Percentiles rank a stretch among this genome's conserved stretches.
Conservation (phyloP, 2,113 vertebrate genomes). For the Verasper variegatus region DNA sequence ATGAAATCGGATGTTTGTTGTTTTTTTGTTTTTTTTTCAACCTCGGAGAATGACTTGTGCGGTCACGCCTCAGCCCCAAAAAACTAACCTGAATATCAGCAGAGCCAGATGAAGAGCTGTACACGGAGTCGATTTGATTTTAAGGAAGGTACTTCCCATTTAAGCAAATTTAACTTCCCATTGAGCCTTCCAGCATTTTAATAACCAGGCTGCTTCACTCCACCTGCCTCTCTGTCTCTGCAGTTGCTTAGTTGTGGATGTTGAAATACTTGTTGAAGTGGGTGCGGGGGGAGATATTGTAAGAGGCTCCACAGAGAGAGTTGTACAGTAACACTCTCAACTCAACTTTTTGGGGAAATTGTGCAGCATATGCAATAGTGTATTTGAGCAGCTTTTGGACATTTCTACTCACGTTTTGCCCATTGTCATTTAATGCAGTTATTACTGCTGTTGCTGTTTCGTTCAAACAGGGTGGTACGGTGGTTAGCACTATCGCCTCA, state of each 20-base stretch:
- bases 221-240: neutral
- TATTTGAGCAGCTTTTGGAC: neutral
- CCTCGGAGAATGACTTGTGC: slow-evolving; percentile 27
- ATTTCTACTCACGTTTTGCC: neutral
- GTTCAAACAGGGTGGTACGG: too few species aligned
- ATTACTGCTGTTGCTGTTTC: neutral
- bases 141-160: neutral
- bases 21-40: slow-evolving; percentile 24
- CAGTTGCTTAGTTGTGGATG: neutral
- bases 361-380: neutral
- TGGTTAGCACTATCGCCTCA: too few species aligned
- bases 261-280: neutral
- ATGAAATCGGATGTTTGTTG: slow-evolving; percentile 51
- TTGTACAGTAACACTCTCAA: neutral
- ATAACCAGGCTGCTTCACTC: neutral
- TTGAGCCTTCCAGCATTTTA: slow-evolving; percentile 15
- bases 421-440: neutral
- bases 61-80: slow-evolving; percentile 27
- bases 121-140: neutral
- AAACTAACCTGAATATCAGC: slow-evolving; percentile 33
- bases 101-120: neutral
- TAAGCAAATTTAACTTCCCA: neutral
- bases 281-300: neutral
- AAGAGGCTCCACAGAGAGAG: neutral
- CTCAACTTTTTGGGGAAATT: neutral